Percentiles rank a stretch among this genome's conserved stretches.
phyloP scores from a whole-genome alignment of 2,888 invertebrate species.

The Pharmacophagus antenor region DNA sequence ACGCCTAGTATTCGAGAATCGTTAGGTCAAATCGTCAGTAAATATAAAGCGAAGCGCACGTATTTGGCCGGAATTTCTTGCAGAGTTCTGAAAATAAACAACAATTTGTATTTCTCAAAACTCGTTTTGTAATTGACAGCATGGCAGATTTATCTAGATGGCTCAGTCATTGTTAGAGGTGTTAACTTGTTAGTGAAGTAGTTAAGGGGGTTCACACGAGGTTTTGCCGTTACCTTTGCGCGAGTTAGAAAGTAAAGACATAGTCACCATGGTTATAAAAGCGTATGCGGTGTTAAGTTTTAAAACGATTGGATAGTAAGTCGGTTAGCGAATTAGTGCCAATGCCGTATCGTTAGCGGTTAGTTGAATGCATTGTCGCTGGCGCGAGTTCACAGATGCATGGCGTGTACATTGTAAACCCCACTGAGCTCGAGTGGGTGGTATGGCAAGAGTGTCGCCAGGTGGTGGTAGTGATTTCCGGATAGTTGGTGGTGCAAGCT shows the following conservation, averaged over 20 bases:
- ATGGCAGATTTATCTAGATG: conserved; percentile 75
- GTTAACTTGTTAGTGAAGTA: conserved; percentile 77
- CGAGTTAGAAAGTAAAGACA: conserved; percentile 71
- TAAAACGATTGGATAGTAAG: conserved; percentile 57
- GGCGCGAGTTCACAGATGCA: conserved; percentile 87
- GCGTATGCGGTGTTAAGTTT: conserved; percentile 61
- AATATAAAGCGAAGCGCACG: conserved; percentile 67
- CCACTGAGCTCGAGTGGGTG: conserved; percentile 84
- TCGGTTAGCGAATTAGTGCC: conserved; percentile 60
- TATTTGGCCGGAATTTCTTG: conserved; percentile 69
- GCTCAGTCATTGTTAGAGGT: conserved; percentile 77
- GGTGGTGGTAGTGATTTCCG: conserved; percentile 83
- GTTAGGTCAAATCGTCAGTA: conserved; percentile 74
- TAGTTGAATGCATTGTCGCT: conserved; percentile 78
- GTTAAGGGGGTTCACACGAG: conserved; percentile 74
- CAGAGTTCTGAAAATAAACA: conserved; percentile 71
- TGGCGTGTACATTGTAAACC: conserved; percentile 87
- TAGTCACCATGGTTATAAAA: conserved; percentile 63
- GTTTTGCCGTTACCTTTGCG: conserved; percentile 63
- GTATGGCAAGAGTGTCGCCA: conserved; percentile 83
- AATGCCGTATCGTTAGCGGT: conserved; percentile 60
- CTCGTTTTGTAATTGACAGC: conserved; percentile 75
- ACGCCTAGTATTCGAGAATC: conserved; percentile 78
- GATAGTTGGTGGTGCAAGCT: conserved; percentile 88
- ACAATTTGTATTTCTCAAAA: conserved; percentile 71